Percentiles rank a stretch among this genome's conserved stretches.
Conservation (phyloP, 2,113 vertebrate genomes). For the Baryphthengus martii region DNA sequence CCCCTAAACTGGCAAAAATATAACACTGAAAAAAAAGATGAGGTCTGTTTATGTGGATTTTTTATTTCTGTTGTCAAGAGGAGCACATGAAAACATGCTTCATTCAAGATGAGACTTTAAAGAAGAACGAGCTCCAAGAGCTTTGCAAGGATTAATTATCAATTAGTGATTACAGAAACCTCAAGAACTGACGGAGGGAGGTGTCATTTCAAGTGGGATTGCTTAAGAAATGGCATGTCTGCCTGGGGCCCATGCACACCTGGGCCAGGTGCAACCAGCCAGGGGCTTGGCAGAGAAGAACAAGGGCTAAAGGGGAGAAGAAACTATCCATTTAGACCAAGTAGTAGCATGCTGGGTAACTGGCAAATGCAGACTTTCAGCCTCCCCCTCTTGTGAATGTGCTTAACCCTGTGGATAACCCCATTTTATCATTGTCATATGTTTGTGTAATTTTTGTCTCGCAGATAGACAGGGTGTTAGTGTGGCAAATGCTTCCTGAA, state of each 20-base stretch:
- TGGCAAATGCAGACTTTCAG: constrained; percentile 36
- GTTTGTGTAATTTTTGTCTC: constrained; percentile 55
- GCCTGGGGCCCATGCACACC: fast-evolving
- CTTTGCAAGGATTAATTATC: background rate
- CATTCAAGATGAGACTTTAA: background rate
- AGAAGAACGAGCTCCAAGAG: background rate
- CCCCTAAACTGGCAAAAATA: background rate
- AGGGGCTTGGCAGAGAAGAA: fast-evolving
- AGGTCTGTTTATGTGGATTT: background rate
- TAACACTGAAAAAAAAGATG: background rate
- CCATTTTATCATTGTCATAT: constrained; percentile 28
- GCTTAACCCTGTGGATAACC: constrained; percentile 50
- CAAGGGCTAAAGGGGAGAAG: background rate
- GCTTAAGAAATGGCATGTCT: too few relatives aligned
- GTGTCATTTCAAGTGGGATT: background rate
- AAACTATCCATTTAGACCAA: background rate
- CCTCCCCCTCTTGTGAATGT: constrained; percentile 45
- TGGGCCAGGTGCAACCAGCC: background rate
- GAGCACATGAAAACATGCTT: background rate
- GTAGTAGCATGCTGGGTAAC: background rate
- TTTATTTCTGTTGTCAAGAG: background rate
- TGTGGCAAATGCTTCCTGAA: constrained; percentile 40
- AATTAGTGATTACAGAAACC: background rate
- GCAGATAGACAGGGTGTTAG: constrained; percentile 63
- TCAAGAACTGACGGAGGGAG: background rate